Evolutionary conservation across 2,888 invertebrate genomes (phyloP).

Genomic region (Apodemia mormo): DNA sequence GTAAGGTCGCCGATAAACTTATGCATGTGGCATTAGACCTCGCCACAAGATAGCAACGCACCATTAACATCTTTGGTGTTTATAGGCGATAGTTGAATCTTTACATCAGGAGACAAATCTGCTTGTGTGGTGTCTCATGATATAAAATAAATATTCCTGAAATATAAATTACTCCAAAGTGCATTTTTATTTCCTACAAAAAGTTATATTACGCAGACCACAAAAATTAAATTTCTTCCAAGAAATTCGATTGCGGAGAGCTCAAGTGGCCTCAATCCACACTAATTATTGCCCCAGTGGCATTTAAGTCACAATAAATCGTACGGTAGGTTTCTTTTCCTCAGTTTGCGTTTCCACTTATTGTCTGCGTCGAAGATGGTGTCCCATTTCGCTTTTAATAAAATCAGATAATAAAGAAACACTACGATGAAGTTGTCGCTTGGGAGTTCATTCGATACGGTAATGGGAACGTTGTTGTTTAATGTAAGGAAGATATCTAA

Average conservation of each 20-base stretch:
- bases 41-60: too few species aligned
- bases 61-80: too few species aligned
- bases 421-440: background rate
- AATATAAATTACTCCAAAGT: too few species aligned
- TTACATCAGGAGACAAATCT: too few species aligned
- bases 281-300: conserved; percentile 23
- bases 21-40: too few species aligned
- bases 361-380: conserved; percentile 20
- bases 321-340: conserved; percentile 17
- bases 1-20: too few species aligned
- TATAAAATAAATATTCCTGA: too few species aligned
- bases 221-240: background rate
- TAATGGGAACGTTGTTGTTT: conserved; percentile 2
- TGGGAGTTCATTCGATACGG: conserved; percentile 8
- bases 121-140: too few species aligned
- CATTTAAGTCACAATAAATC: conserved; percentile 25
- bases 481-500: background rate
- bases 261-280: conserved; percentile 21
- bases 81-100: too few species aligned
- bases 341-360: conserved; percentile 19
- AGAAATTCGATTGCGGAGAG: conserved; percentile 6
- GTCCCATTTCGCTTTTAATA: conserved; percentile 22
- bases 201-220: background rate
- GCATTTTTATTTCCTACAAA: background rate
- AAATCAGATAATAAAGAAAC: conserved; percentile 20